phyloP scores from a whole-genome alignment of 2,113 vertebrate genomes.

The Sturnus vulgaris region DNA sequence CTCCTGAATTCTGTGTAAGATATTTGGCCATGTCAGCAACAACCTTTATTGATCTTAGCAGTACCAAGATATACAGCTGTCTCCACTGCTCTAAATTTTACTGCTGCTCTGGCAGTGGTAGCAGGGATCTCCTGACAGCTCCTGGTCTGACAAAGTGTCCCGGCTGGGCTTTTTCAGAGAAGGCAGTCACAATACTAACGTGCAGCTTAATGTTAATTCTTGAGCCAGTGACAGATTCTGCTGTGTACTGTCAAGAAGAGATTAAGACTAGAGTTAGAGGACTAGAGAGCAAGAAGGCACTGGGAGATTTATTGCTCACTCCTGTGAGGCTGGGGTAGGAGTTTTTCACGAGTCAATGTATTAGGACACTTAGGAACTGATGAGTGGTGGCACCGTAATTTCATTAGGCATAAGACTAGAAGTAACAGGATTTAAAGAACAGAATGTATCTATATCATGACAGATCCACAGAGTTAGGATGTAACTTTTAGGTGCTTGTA shows the following conservation, averaged over 20 bases:
- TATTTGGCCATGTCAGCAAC: not conserved
- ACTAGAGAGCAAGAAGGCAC: not conserved
- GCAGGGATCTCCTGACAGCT: not conserved
- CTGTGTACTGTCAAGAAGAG: not conserved
- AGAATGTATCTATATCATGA: not conserved
- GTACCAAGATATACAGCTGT: not conserved
- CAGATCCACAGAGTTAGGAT: not conserved
- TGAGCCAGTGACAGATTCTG: not conserved
- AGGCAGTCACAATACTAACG: not conserved
- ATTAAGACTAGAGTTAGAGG: constrained; percentile 16
- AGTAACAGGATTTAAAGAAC: not conserved
- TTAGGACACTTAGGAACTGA: not conserved
- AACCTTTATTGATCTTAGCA: not conserved
- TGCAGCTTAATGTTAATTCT: not conserved
- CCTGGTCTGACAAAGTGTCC: not conserved
- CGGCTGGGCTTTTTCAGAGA: not conserved
- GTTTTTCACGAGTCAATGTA: not conserved
- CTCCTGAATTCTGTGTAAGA: not conserved
- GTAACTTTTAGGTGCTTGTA: not conserved
- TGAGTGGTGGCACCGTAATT: not conserved
- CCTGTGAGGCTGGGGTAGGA: not conserved
- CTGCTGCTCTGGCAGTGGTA: not conserved
- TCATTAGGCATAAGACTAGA: not conserved
- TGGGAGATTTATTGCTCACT: not conserved
- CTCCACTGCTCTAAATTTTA: not conserved